phyloP scores from a whole-genome alignment of 1,140 invertebrate genomes.

The Laupala kohalensis region DNA sequence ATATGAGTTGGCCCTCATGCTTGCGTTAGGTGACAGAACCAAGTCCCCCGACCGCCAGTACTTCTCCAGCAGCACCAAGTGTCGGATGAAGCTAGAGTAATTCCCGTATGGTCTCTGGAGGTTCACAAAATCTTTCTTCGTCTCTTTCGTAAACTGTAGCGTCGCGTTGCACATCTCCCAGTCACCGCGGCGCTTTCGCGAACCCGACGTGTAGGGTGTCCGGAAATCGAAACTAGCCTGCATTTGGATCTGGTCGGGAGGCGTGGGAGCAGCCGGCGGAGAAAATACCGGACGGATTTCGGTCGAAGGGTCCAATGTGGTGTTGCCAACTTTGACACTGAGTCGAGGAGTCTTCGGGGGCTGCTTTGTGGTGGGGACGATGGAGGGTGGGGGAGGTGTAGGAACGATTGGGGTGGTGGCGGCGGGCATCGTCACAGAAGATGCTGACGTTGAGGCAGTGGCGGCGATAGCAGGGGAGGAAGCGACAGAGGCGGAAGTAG shows the following conservation, averaged over 20 bases:
- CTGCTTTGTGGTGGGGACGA: not conserved
- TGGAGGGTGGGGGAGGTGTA: too few relatives aligned
- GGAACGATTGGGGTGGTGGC: not conserved
- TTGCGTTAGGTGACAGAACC: slow-evolving; percentile 53
- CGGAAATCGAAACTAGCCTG: slow-evolving; percentile 57
- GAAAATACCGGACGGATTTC: not conserved
- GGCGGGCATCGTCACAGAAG: not conserved
- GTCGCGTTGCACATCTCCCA: slow-evolving; percentile 67
- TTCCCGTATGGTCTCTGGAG: slow-evolving; percentile 72
- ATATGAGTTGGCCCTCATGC: slow-evolving; percentile 57
- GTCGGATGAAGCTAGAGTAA: slow-evolving; percentile 65
- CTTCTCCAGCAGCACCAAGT: slow-evolving; percentile 66
- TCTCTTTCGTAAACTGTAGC: slow-evolving; percentile 69
- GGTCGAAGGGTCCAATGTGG: not conserved
- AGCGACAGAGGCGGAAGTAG: not conserved
- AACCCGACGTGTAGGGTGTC: slow-evolving; percentile 40
- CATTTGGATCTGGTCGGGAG: slow-evolving; percentile 24
- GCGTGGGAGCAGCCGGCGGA: not conserved
- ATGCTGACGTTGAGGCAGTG: not conserved
- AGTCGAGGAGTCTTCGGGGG: not conserved
- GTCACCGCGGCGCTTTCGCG: slow-evolving; percentile 47
- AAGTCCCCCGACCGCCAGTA: slow-evolving; percentile 58
- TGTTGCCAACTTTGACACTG: not conserved
- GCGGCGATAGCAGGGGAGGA: not conserved
- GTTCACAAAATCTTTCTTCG: slow-evolving; percentile 63